Base-by-base conservation (phyloP, 2,888 invertebrate genomes). In the Oxyscelio sp. region DNA sequence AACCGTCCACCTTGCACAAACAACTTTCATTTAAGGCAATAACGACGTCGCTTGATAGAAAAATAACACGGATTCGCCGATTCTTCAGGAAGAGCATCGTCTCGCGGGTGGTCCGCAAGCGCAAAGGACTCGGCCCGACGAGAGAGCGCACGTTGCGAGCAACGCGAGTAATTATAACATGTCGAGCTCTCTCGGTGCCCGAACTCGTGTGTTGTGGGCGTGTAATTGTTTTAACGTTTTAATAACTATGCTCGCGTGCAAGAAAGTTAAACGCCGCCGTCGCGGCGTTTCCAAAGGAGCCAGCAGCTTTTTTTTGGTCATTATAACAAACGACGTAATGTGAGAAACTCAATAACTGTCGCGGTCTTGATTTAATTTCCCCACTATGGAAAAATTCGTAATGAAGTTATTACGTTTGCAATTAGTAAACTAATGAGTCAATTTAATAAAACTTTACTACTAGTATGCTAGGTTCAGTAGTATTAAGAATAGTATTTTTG, bases 151-250 rank as follows among this genome's bases (percentile, higher is more conserved):
- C n/a, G n/a, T n/a, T n/a, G n/a, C n/a, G n/a, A n/a, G n/a, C n/a
- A n/a, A n/a, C n/a, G n/a, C n/a, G n/a, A n/a, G n/a, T n/a, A n/a
- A n/a, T n/a, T n/a, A n/a, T 89, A 88, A 88, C 80, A 81, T 85
- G 85, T 88, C 79, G 77, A 74, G 74, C 65, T 75, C 80, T 73
- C 66, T 31, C 66, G 68, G 50, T 22, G 52, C 66, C 34, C 24
- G 50, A 48, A 43, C 77, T 80, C 87, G 85, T 83, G 87, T 86
- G 87, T 88, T 89, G 88, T 89, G 87, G 88, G 89, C 87, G 88
- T 89, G 86, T 92, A 92, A 92, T 92, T 92, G 92, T 92, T 92
- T 92, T 90, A 91, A 91, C 90, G 91, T 92, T 92, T 92, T 92
- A 92, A 92, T 92, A 92, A 92, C 91, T 88, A 87, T 81, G 82